Conservation (phyloP, 2,113 vertebrate genomes). For the Oreochromis niloticus region DNA sequence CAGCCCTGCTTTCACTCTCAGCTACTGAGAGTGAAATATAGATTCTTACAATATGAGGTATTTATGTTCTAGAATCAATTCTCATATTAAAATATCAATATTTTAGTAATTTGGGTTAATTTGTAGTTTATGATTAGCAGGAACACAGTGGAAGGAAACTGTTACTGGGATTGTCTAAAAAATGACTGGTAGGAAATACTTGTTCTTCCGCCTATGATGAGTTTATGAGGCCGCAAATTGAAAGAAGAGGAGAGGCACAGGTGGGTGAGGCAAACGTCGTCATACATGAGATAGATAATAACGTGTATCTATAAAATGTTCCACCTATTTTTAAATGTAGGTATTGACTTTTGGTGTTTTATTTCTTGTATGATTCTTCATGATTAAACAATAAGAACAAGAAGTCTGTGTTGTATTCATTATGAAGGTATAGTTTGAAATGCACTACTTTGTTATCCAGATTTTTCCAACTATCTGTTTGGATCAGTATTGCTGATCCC, state of each 20-base stretch:
- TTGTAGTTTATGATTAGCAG: not conserved
- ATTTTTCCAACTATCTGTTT: too few relatives aligned
- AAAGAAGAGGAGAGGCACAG: not conserved
- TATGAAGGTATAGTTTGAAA: too few relatives aligned
- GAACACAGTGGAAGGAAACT: not conserved
- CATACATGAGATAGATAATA: not conserved
- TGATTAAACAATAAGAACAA: too few relatives aligned
- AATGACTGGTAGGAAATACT: not conserved
- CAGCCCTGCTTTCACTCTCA: not conserved
- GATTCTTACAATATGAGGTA: not conserved
- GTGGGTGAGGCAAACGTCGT: fast-evolving
- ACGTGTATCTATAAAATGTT: too few relatives aligned
- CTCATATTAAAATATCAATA: not conserved
- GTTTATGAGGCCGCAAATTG: not conserved
- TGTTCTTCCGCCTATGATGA: not conserved
- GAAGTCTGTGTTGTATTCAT: too few relatives aligned
- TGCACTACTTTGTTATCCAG: too few relatives aligned
- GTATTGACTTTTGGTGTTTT: too few relatives aligned
- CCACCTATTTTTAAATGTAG: too few relatives aligned
- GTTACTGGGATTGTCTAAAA: not conserved
- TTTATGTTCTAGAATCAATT: not conserved
- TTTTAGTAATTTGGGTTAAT: not conserved
- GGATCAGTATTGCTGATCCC: too few relatives aligned
- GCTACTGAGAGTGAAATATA: not conserved
- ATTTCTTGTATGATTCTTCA: too few relatives aligned